Evolutionary conservation across 2,888 invertebrate species (phyloP).

Genomic region (Frankliniella intonsa): DNA sequence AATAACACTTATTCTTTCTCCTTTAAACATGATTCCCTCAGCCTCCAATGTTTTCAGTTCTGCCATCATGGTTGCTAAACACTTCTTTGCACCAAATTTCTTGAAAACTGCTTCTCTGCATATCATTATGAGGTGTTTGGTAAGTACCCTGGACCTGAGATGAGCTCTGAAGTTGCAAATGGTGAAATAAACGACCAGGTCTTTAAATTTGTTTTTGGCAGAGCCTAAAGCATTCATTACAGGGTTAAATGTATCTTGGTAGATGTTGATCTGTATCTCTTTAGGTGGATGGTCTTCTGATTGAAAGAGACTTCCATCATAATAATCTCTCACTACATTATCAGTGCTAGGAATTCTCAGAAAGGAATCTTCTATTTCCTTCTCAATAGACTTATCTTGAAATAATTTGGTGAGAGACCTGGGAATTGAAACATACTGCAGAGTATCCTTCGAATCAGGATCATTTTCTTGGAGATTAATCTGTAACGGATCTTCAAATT

Average conservation of each 20-base stretch:
- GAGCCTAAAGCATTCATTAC: not conserved
- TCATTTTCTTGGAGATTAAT: not conserved
- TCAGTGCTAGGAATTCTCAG: not conserved
- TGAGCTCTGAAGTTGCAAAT: not conserved
- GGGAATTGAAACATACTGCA: not conserved
- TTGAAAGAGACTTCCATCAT: not conserved
- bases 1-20: not conserved
- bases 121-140: not conserved
- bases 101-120: not conserved
- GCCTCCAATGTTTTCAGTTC: not conserved
- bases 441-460: not conserved
- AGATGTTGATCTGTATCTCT: not conserved
- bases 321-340: not conserved
- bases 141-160: not conserved
- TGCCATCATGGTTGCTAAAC: not conserved
- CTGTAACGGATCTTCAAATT: not conserved
- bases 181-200: not conserved
- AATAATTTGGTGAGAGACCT: not conserved
- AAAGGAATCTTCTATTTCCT: not conserved
- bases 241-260: not conserved
- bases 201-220: not conserved
- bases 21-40: not conserved
- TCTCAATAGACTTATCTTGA: not conserved
- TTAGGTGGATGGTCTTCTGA: not conserved
- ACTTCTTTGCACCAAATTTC: not conserved